These are phyloP conservation scores for Meriones unguiculatus DNA, from an alignment of 2,113 vertebrate genomes.

Conservation along the genomic window DNA sequence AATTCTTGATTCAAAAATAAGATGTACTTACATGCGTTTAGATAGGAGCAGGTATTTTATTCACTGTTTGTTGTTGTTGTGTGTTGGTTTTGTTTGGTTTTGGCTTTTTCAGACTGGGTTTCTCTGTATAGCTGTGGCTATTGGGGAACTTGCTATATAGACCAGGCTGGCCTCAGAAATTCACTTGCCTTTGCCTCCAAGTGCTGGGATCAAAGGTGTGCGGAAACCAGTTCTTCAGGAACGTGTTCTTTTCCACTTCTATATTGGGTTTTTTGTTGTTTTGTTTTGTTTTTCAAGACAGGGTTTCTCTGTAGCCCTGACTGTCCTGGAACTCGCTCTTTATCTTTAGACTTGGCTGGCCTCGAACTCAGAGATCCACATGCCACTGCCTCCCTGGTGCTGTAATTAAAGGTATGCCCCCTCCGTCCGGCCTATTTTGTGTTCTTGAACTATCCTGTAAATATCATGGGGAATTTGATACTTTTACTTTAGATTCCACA, in stretches of 20 bases:
- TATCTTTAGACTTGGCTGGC: background rate
- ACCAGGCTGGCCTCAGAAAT: background rate
- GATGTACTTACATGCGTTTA: background rate
- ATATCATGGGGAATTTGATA: background rate
- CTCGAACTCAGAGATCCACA: background rate
- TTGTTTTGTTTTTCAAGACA: background rate
- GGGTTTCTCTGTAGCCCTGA: background rate
- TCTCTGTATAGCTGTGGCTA: background rate
- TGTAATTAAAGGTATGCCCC: background rate
- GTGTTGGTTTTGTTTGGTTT: background rate
- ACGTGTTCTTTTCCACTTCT: background rate
- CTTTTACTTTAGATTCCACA: background rate
- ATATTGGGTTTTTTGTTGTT: background rate
- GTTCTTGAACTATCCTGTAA: background rate
- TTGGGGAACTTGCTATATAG: background rate
- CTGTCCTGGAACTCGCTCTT: background rate
- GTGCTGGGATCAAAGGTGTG: background rate
- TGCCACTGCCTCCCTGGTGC: background rate
- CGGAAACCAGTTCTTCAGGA: background rate
- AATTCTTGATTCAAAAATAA: constrained; percentile 9
- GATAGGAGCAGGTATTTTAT: background rate
- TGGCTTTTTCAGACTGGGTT: background rate
- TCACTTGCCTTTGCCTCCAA: background rate
- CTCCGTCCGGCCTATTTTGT: background rate
- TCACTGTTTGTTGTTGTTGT: background rate